These are phyloP conservation scores for Dynastes hyllus DNA, from an alignment of 2,888 invertebrate genomes.

Conservation along the genomic window DNA sequence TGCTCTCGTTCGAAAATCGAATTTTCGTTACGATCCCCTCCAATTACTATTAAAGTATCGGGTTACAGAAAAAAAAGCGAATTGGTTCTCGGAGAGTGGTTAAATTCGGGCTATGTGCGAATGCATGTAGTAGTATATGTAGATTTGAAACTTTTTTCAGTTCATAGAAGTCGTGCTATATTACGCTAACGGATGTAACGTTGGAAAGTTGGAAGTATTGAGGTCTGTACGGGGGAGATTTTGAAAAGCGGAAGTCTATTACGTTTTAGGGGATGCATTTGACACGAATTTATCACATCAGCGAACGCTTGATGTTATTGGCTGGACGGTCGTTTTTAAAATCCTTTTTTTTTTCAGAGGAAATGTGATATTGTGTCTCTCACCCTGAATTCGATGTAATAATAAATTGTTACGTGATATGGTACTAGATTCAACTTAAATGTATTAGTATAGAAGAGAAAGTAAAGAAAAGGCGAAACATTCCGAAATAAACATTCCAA, in stretches of 20 bases:
- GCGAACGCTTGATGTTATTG: conserved; percentile 46
- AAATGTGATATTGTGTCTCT: conserved; percentile 1
- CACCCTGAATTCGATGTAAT: not conserved
- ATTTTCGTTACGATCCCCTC: conserved; percentile 44
- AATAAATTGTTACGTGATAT: not conserved
- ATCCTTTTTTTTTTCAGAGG: conserved; percentile 23
- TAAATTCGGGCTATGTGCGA: not conserved
- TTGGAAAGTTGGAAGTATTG: not conserved
- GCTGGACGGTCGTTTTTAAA: conserved; percentile 6
- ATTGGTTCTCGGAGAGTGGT: conserved; percentile 2
- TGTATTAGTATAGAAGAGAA: not conserved
- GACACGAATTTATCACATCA: conserved; percentile 57
- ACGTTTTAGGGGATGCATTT: conserved; percentile 53
- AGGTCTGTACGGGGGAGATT: too few species aligned
- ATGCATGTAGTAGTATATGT: not conserved
- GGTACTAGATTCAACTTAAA: not conserved
- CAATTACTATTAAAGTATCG: conserved; percentile 59
- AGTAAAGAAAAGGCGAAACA: too few species aligned
- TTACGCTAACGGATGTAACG: not conserved
- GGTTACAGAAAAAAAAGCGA: conserved; percentile 53
- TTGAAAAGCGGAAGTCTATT: conserved; percentile 33
- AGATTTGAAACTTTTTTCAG: not conserved
- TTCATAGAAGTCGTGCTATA: not conserved
- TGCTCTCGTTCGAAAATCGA: conserved; percentile 35
- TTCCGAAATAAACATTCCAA: too few species aligned